phyloP scores from a whole-genome alignment of 2,797 vertebrate species.

The Platalea minor region DNA sequence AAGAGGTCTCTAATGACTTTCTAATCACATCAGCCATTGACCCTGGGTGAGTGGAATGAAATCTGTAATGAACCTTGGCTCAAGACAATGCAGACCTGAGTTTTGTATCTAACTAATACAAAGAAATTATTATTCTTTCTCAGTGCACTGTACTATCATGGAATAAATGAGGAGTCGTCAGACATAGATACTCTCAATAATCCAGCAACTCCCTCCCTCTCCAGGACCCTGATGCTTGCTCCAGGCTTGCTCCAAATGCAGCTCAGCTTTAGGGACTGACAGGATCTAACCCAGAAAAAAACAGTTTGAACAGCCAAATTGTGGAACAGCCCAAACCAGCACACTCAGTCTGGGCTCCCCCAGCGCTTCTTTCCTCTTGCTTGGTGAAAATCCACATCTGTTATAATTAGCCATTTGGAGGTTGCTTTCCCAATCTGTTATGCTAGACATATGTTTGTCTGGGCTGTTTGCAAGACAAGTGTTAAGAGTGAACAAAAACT shows the following conservation, averaged over 20 bases:
- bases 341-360: rapidly evolving
- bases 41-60: background rate
- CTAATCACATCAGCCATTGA: background rate
- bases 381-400: background rate
- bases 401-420: background rate
- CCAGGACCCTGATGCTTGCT: background rate
- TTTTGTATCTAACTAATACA: background rate
- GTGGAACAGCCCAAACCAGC: background rate
- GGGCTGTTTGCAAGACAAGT: background rate
- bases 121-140: background rate
- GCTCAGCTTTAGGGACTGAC: background rate
- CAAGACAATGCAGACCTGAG: background rate
- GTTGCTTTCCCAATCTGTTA: background rate
- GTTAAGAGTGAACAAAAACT: background rate
- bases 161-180: background rate
- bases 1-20: background rate
- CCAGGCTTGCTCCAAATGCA: background rate
- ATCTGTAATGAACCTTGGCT: background rate
- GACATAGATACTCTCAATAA: background rate
- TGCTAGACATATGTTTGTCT: background rate
- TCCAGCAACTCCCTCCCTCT: background rate
- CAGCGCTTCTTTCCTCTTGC: background rate
- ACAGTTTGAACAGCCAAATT: background rate
- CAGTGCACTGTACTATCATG: background rate
- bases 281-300: background rate